These are phyloP conservation scores for Pollenia griseotomentosa DNA, from an alignment of 2,888 invertebrate genomes.

Conservation along the genomic window DNA sequence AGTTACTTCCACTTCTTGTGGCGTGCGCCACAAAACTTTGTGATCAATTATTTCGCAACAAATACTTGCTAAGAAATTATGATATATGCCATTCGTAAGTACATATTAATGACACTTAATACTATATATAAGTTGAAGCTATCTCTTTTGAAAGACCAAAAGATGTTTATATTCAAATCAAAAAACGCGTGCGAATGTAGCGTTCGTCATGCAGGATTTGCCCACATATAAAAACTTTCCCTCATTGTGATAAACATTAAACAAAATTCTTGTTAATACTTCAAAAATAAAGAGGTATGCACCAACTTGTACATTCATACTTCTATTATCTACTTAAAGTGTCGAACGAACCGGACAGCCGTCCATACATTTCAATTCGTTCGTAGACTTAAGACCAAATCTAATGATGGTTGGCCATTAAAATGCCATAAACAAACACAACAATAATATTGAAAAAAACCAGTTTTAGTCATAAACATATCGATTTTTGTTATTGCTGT, in stretches of 20 bases:
- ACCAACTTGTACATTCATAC: not conserved
- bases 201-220: no score
- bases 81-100: no score
- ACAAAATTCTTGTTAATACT: constrained; percentile 21
- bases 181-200: no score
- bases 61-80: no score
- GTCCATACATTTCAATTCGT: not conserved
- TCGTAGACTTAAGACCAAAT: constrained; percentile 34
- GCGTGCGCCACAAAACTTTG: no score
- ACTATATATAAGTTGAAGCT: no score
- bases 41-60: no score
- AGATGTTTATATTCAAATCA: no score
- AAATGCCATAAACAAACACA: constrained; percentile 46
- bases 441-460: constrained; percentile 23
- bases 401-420: constrained; percentile 53
- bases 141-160: no score
- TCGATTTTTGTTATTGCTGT: constrained; percentile 13
- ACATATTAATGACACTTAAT: no score
- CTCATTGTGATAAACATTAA: constrained; percentile 5
- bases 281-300: not conserved
- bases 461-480: constrained; percentile 57
- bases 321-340: not conserved
- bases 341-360: constrained; percentile 21
- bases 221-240: no score
- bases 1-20: no score